Conservation (phyloP, 2,113 vertebrate species). For the Kryptolebias marmoratus region DNA sequence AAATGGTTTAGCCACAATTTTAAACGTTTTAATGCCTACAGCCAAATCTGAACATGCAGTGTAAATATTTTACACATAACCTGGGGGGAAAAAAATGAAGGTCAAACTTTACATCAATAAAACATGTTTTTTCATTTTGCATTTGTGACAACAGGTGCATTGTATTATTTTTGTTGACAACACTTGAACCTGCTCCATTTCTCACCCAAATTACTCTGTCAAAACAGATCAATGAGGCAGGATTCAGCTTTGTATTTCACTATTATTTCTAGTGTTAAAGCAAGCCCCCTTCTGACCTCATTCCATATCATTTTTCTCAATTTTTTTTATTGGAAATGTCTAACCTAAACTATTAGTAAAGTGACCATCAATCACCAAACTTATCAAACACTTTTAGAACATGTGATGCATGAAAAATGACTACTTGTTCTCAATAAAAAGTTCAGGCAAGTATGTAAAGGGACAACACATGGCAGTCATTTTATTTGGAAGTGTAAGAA, state of each 20-base stretch:
- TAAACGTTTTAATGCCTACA: too few species aligned
- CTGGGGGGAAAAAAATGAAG: not conserved
- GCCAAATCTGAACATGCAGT: too few species aligned
- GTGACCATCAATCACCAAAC: conserved; percentile 17
- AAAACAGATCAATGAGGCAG: conserved; percentile 8
- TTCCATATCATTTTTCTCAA: conserved; percentile 5
- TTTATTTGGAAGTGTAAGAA: too few species aligned
- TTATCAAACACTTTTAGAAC: conserved; percentile 6
- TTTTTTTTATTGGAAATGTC: not conserved
- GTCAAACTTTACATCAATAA: not conserved
- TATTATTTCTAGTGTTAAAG: not conserved
- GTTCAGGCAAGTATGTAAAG: too few species aligned
- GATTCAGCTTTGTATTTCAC: conserved; percentile 3
- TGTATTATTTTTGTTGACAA: conserved; percentile 1
- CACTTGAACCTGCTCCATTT: conserved; percentile 3
- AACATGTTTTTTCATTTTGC: not conserved
- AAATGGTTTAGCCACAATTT: too few species aligned
- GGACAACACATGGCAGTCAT: too few species aligned
- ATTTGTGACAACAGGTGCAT: not conserved
- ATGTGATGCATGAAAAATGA: not conserved
- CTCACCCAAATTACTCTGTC: conserved; percentile 10
- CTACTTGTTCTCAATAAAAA: not conserved
- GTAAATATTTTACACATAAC: too few species aligned
- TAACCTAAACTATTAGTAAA: not conserved
- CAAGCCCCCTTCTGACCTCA: not conserved